These are phyloP conservation scores for Girardinus metallicus DNA, from an alignment of 2,797 vertebrate species.

Conservation along the genomic window DNA sequence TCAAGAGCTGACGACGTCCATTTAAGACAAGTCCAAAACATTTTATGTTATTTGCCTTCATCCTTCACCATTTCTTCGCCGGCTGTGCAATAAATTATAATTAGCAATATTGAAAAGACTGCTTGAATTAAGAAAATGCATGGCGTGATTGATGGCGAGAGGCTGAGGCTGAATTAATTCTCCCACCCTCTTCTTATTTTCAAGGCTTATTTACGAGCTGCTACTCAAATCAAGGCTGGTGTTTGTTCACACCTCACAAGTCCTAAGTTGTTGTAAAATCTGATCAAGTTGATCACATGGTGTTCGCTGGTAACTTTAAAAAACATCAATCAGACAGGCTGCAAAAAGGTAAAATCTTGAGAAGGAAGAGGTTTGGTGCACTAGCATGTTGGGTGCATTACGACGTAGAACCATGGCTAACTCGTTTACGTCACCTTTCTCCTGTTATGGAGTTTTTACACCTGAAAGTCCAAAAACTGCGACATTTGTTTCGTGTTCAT, in stretches of 20 bases:
- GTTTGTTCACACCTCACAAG: background rate
- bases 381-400: background rate
- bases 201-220: background rate
- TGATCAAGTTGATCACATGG: background rate
- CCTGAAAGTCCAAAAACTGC: background rate
- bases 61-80: background rate
- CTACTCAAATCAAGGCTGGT: background rate
- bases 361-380: background rate
- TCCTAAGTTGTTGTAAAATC: background rate
- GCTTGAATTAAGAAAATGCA: background rate
- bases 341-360: background rate
- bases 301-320: background rate
- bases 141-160: background rate
- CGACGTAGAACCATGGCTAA: background rate
- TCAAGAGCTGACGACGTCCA: background rate
- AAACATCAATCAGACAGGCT: background rate
- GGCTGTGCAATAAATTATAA: background rate
- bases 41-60: background rate
- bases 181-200: background rate
- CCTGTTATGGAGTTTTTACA: background rate
- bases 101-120: background rate
- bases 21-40: background rate
- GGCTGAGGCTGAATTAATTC: slow-evolving; percentile 1
- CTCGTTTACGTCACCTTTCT: background rate
- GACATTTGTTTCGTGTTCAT: too few relatives aligned